phyloP scores from a whole-genome alignment of 2,888 invertebrate species.

The Portevinia maculata region DNA sequence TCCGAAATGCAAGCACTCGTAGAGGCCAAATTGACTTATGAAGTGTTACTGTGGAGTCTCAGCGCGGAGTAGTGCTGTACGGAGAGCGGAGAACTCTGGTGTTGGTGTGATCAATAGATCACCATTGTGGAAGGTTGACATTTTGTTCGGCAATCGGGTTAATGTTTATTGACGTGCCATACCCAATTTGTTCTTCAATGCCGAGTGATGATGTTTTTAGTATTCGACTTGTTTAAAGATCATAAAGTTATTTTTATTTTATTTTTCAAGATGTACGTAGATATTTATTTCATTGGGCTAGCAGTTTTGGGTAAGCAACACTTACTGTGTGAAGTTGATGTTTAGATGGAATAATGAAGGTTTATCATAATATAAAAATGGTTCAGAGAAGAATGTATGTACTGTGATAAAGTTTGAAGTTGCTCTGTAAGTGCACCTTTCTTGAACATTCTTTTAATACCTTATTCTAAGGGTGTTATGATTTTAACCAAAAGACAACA shows the following conservation, averaged over 20 bases:
- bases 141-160: constrained; percentile 53
- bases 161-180: constrained; percentile 41
- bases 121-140: constrained; percentile 56
- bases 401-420: too few species aligned
- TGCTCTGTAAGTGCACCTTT: too few species aligned
- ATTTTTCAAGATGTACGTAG: too few species aligned
- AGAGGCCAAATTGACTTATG: constrained; percentile 63
- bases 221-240: not conserved
- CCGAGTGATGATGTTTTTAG: constrained; percentile 14
- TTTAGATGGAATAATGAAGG: too few species aligned
- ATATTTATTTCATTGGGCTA: too few species aligned
- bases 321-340: too few species aligned
- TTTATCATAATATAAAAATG: too few species aligned
- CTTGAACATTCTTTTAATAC: too few species aligned
- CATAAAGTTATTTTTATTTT: not conserved
- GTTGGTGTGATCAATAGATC: constrained; percentile 55
- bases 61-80: not conserved
- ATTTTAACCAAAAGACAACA: too few species aligned
- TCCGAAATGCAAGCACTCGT: not conserved
- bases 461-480: too few species aligned
- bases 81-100: constrained; percentile 15
- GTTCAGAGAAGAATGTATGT: too few species aligned
- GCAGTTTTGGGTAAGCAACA: too few species aligned
- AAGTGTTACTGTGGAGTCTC: constrained; percentile 32
- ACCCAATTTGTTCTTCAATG: constrained; percentile 31